Conservation (phyloP, 2,888 invertebrate species). For the Labia minor region DNA sequence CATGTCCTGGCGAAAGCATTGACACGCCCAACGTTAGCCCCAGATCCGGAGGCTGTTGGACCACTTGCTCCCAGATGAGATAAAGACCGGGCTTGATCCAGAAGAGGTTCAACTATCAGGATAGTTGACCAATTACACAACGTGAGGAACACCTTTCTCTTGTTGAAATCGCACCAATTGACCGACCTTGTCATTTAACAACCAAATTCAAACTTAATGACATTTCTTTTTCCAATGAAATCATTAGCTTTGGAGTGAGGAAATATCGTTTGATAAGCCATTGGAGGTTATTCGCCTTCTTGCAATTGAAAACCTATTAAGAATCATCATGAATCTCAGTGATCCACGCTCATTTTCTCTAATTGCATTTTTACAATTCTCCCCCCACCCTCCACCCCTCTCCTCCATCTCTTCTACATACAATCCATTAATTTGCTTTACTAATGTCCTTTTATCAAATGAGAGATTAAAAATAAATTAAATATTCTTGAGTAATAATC, state of each 20-base stretch:
- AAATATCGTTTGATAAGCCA: neutral
- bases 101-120: too few relatives aligned
- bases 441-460: too few relatives aligned
- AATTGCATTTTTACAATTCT: neutral
- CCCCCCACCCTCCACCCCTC: neutral
- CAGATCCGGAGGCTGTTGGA: neutral
- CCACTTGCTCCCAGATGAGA: neutral
- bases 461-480: too few relatives aligned
- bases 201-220: neutral
- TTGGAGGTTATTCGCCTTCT: neutral
- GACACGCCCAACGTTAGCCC: neutral
- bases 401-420: too few relatives aligned
- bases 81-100: neutral
- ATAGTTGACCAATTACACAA: too few relatives aligned
- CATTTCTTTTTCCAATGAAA: neutral
- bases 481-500: too few relatives aligned
- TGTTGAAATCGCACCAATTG: too few relatives aligned
- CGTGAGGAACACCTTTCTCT: too few relatives aligned
- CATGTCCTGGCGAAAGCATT: conserved; percentile 7
- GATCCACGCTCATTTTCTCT: neutral
- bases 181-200: neutral
- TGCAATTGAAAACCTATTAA: conserved; percentile 13
- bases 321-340: neutral
- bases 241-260: neutral
- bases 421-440: too few relatives aligned